Percentiles rank a stretch among this genome's conserved stretches.
phyloP scores from a whole-genome alignment of 2,113 vertebrate genomes.

The Muntiacus reevesi region DNA sequence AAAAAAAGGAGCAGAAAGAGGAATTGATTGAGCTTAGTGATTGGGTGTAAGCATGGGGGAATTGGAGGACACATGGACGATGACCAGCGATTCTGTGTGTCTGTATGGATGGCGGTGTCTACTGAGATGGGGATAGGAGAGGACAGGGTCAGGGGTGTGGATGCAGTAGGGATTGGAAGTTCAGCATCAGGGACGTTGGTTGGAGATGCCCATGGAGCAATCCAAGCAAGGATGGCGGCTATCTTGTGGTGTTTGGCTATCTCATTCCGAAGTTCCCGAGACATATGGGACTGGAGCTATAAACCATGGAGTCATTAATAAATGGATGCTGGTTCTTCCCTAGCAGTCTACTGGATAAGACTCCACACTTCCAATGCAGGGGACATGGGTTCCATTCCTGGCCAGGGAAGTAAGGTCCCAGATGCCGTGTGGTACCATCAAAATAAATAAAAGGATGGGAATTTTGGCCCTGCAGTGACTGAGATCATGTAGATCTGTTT shows the following conservation, averaged over 20 bases:
- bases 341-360: background rate
- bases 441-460: background rate
- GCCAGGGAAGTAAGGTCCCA: background rate
- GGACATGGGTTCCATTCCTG: background rate
- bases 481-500: background rate
- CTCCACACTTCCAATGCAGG: background rate
- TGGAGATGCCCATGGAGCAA: background rate
- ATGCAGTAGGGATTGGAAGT: background rate
- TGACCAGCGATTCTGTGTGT: background rate
- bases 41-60: fast-evolving
- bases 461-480: fast-evolving
- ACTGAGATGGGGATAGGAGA: background rate
- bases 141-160: background rate
- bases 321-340: background rate
- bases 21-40: background rate
- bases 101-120: background rate
- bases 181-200: background rate
- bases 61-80: fast-evolving
- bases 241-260: background rate
- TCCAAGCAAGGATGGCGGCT: background rate
- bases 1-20: background rate
- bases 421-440: background rate
- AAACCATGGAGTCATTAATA: background rate
- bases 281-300: background rate
- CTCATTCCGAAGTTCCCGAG: background rate